Percentiles rank a stretch among this genome's conserved stretches.
These are phyloP conservation scores for Cryptoprocta ferox DNA, from an alignment of 2,797 vertebrate genomes.

Conservation along the genomic window DNA sequence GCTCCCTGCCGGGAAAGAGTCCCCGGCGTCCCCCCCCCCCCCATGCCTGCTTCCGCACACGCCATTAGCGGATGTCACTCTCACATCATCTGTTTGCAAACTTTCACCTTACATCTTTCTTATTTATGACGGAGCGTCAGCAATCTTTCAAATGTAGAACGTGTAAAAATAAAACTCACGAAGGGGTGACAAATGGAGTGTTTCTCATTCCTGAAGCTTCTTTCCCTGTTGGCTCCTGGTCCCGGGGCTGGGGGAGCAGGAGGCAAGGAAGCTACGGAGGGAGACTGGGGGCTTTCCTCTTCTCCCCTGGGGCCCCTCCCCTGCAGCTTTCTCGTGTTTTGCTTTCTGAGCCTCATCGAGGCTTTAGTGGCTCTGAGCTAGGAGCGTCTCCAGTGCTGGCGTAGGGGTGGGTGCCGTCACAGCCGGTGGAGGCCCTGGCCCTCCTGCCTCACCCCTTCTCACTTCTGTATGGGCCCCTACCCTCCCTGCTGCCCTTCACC, in stretches of 20 bases:
- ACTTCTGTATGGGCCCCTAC: too few species aligned
- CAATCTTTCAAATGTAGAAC: not conserved
- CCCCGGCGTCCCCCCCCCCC: not conserved
- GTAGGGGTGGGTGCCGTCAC: accelerated
- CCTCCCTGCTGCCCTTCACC: not conserved
- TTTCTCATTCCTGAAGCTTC: not conserved
- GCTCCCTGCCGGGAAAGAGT: not conserved
- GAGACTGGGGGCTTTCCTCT: accelerated
- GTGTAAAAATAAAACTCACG: not conserved
- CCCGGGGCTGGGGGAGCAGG: accelerated
- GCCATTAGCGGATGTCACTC: accelerated
- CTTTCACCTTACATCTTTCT: not conserved
- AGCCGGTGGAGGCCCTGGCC: accelerated
- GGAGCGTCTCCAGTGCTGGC: not conserved
- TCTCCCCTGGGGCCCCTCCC: not conserved
- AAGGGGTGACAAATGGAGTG: not conserved
- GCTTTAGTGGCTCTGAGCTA: not conserved
- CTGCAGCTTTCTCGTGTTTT: not conserved
- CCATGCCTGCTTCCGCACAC: accelerated
- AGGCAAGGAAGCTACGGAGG: not conserved
- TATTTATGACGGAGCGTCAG: not conserved
- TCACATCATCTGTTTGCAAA: not conserved
- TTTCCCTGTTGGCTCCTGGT: not conserved
- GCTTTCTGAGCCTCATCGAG: not conserved
- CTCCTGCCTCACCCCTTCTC: not conserved